Conservation (phyloP, 2,888 invertebrate genomes). For the Endomychus coccineus region DNA sequence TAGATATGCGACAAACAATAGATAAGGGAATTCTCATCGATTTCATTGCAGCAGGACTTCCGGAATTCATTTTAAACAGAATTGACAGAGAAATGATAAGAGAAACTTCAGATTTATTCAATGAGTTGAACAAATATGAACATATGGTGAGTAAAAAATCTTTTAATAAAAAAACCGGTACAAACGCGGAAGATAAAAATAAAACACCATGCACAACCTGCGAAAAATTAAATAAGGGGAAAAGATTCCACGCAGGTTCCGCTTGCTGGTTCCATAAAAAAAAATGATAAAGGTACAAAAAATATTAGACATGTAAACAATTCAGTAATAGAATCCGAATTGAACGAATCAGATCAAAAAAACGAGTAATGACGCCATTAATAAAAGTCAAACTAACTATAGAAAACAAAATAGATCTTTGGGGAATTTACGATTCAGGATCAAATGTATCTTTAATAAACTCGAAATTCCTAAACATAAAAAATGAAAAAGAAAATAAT, state of each 20-base stretch:
- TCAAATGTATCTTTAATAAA: too few species aligned
- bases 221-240: slow-evolving; percentile 25
- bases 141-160: slow-evolving; percentile 14
- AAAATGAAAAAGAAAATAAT: too few species aligned
- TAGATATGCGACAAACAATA: too few species aligned
- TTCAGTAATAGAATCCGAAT: slow-evolving; percentile 22
- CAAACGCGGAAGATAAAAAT: slow-evolving; percentile 18
- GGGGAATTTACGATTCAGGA: too few species aligned
- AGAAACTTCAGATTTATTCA: slow-evolving; percentile 10
- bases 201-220: slow-evolving; percentile 24
- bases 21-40: too few species aligned
- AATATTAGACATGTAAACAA: slow-evolving; percentile 21
- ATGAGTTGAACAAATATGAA: slow-evolving; percentile 13
- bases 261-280: slow-evolving; percentile 21
- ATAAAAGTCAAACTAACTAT: too few species aligned
- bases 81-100: slow-evolving; percentile 19
- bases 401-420: too few species aligned
- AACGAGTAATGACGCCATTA: too few species aligned
- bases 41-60: slow-evolving; percentile 21
- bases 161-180: slow-evolving; percentile 17
- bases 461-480: too few species aligned
- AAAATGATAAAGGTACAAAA: slow-evolving; percentile 11
- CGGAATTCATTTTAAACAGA: slow-evolving; percentile 22
- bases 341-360: slow-evolving; percentile 20
- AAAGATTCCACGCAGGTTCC: slow-evolving; percentile 19